Evolutionary conservation across 2,888 invertebrate species (phyloP).

Genomic region (Buathra laborator): DNA sequence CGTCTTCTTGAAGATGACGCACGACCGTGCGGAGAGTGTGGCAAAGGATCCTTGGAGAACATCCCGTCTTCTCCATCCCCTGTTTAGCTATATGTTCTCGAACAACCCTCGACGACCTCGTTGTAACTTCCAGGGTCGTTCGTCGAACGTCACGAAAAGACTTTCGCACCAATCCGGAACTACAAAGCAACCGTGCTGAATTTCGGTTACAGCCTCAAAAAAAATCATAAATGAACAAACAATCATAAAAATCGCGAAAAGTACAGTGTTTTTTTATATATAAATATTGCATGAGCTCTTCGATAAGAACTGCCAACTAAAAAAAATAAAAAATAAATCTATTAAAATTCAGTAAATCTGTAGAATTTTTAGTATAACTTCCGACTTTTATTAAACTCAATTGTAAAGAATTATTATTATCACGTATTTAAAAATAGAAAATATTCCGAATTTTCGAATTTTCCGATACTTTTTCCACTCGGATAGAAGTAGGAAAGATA

Average conservation of each 20-base stretch:
- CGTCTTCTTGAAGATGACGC: slow-evolving; percentile 68
- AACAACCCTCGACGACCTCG: slow-evolving; percentile 16
- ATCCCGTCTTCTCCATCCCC: slow-evolving; percentile 32
- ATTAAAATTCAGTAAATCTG: background rate
- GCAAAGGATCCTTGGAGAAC: slow-evolving; percentile 29
- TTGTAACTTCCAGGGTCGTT: background rate
- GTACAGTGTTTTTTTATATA: background rate
- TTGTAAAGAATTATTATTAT: background rate
- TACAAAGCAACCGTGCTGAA: too few species aligned
- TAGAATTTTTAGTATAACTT: background rate
- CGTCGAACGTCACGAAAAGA: background rate
- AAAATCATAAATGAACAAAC: background rate
- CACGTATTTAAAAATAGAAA: background rate
- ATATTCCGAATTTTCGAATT: background rate
- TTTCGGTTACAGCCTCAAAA: too few species aligned
- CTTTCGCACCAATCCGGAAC: background rate
- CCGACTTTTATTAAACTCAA: background rate
- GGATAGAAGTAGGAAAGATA: slow-evolving; percentile 23
- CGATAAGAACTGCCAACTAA: background rate
- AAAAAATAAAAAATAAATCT: background rate
- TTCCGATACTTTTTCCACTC: background rate
- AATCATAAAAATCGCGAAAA: background rate
- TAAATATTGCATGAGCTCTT: background rate
- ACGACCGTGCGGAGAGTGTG: slow-evolving; percentile 51
- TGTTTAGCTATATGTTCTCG: background rate